Percentiles rank a stretch among this genome's conserved stretches.
Evolutionary conservation across 2,888 invertebrate genomes (phyloP).

Genomic region (Abrostola tripartita): DNA sequence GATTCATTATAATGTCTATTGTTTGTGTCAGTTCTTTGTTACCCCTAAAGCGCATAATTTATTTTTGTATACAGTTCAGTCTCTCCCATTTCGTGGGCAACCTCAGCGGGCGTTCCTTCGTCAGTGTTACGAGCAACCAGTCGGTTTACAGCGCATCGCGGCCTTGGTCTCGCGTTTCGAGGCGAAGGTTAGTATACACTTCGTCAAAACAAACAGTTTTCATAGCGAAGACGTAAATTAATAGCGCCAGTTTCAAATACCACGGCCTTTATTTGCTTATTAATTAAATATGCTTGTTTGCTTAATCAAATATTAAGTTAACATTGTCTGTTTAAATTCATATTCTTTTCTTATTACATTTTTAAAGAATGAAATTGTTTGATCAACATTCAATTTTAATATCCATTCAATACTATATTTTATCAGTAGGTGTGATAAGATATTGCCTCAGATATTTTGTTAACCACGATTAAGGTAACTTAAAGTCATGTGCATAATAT

Average conservation of each 20-base stretch:
- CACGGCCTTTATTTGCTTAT: not conserved
- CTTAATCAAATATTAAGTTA: not conserved
- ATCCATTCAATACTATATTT: not conserved
- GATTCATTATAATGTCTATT: constrained; percentile 46
- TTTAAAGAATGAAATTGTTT: no score
- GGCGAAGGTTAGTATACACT: constrained; percentile 88
- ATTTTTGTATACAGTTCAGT: constrained; percentile 86
- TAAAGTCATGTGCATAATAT: constrained; percentile 9
- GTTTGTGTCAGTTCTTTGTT: constrained; percentile 64
- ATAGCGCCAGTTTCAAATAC: constrained; percentile 52
- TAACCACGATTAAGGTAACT: constrained; percentile 12
- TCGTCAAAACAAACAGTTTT: constrained; percentile 64
- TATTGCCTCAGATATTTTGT: constrained; percentile 14
- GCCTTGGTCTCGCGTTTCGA: constrained; percentile 90
- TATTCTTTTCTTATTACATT: no score
- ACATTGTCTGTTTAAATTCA: no score
- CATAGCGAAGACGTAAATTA: constrained; percentile 36
- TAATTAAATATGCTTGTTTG: not conserved
- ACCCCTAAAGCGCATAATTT: constrained; percentile 56
- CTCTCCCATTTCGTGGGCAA: constrained; percentile 89
- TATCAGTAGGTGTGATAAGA: constrained; percentile 4
- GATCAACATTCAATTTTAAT: not conserved
- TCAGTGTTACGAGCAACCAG: constrained; percentile 88
- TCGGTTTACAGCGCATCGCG: constrained; percentile 89
- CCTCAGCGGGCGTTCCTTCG: constrained; percentile 89